phyloP scores from a whole-genome alignment of 2,888 invertebrate genomes.

The Anarsia innoxiella region DNA sequence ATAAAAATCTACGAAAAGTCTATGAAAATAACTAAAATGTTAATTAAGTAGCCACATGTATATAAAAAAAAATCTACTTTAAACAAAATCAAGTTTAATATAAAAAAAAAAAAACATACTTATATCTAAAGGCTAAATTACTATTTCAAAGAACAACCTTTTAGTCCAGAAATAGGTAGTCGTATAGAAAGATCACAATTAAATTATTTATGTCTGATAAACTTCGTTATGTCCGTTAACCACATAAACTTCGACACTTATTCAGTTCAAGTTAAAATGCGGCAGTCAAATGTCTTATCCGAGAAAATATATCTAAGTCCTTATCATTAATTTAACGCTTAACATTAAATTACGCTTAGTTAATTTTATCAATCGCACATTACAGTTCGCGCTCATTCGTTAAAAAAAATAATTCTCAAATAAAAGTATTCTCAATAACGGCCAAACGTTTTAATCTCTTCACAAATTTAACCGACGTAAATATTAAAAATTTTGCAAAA shows the following conservation, averaged over 20 bases:
- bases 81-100: conserved; percentile 10
- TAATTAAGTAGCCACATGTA: too few species aligned
- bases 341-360: conserved; percentile 36
- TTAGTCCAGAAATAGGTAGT: conserved; percentile 39
- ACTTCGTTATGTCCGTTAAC: too few species aligned
- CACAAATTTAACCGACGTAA: conserved; percentile 71
- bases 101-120: conserved; percentile 10
- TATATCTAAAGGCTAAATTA: background rate
- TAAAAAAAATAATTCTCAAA: conserved; percentile 60
- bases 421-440: conserved; percentile 66
- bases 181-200: too few species aligned
- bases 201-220: too few species aligned
- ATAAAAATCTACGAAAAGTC: too few species aligned
- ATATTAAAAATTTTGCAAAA: conserved; percentile 71
- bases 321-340: conserved; percentile 61
- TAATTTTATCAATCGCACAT: conserved; percentile 47
- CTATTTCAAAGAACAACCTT: conserved; percentile 37
- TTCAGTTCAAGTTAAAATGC: too few species aligned
- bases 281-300: conserved; percentile 39
- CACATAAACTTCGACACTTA: too few species aligned
- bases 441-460: conserved; percentile 68
- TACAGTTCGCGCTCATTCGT: conserved; percentile 41
- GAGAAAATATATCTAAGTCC: conserved; percentile 34
- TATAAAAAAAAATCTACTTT: too few species aligned
- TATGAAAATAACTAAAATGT: too few species aligned